Evolutionary conservation across 2,888 invertebrate genomes (phyloP), one percentile per base, ranked within the genome.

Genomic region (Acronicta aceris): DNA sequence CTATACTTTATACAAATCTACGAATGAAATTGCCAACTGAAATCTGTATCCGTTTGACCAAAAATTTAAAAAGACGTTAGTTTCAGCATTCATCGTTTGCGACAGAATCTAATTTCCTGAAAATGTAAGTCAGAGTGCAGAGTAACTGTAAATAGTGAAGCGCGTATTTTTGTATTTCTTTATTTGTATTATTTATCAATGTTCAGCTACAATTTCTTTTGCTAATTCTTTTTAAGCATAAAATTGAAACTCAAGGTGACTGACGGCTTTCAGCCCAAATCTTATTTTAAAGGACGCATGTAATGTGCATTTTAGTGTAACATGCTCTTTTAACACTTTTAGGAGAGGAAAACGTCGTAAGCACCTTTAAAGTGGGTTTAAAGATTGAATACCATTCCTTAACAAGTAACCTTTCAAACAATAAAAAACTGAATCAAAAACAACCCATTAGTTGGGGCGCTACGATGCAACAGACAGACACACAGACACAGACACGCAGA

Each of bases 31-130:
- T 62, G 38, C 36, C 25, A 56, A 41, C 49, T 62, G 2, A 15
- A 50, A 51, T 53, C 30, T 53, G 13, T 17, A n/a, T 49, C 21
- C 16, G n/a, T 25, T 38, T 15, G 40, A 25, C 5, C 25, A 40
- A 59, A 64, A 53, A 64, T 42, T 43, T 51, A 38, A 53, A 49
- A 21, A 69, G 33, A 33, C n/a, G 68, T 47, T 46, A 40, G 27
- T 59, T 59, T 41, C 33, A 46, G 8, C 36, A 8, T 51, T 46
- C 21, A 48, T 46, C 47, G 55, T 53, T 52, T 46, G 33, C 52
- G 51, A 64, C 57, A 55, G 60, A 64, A 71, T 52, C 64, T 71
- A 49, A 71, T 71, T 71, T 71, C 59, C 71, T 68, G 27, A 52
- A 45, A 54, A 52, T 52, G 40, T 45, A 43, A 42, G 30, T 54